Percentiles rank a stretch among this genome's conserved stretches.
These are phyloP conservation scores for Nylanderia fulva DNA, from an alignment of 1,140 invertebrate species.

Conservation along the genomic window DNA sequence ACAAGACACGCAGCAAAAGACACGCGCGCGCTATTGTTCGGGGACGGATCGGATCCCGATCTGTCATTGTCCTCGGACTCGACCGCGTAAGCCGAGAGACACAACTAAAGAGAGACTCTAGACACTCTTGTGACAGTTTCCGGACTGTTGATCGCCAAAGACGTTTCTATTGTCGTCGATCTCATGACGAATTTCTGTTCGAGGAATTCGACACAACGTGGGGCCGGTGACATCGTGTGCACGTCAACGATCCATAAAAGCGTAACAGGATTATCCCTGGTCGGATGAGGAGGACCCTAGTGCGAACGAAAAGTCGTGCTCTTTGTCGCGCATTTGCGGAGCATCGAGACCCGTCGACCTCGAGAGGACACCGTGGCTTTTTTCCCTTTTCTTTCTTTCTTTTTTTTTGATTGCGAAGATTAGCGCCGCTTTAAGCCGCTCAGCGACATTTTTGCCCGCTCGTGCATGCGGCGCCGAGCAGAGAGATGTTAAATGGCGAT, in stretches of 20 bases:
- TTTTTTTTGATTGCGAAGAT: conserved; percentile 28
- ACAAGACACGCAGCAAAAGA: conserved; percentile 52
- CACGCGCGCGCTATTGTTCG: conserved; percentile 49
- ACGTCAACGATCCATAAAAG: conserved; percentile 71
- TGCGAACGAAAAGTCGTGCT: conserved; percentile 53
- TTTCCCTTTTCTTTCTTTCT: too few species aligned
- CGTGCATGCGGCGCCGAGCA: neutral
- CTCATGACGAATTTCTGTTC: conserved; percentile 41
- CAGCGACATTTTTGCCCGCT: conserved; percentile 28
- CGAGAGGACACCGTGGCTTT: conserved; percentile 12
- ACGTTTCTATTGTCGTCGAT: conserved; percentile 45
- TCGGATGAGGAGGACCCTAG: neutral
- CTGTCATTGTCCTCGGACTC: conserved; percentile 62
- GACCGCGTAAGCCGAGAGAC: conserved; percentile 50
- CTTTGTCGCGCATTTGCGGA: conserved; percentile 51
- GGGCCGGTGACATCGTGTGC: conserved; percentile 69
- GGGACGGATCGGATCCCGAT: conserved; percentile 34
- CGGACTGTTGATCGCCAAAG: conserved; percentile 29
- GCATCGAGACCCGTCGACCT: conserved; percentile 37
- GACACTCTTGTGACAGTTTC: conserved; percentile 69
- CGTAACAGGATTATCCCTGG: conserved; percentile 73
- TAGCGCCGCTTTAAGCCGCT: conserved; percentile 8
- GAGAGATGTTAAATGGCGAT: conserved; percentile 52
- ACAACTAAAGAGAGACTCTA: too few species aligned
- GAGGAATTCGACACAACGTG: neutral